A percentile compares a stretch with the other conserved stretches of the same genome.
phyloP scores from a whole-genome alignment of 2,797 vertebrate species.

The Microcaecilia unicolor region DNA sequence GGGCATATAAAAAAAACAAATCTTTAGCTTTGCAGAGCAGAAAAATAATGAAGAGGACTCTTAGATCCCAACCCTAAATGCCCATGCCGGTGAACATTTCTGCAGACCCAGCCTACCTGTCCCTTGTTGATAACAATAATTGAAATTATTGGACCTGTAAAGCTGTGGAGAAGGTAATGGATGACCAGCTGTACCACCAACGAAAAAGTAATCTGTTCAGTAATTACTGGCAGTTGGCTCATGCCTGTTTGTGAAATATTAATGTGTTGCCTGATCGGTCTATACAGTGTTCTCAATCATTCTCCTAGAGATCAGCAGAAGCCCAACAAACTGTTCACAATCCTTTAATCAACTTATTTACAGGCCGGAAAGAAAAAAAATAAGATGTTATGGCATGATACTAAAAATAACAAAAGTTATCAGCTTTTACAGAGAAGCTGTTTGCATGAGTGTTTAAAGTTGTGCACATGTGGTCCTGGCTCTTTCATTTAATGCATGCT shows the following conservation, averaged over 20 bases:
- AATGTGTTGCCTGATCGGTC: conserved; percentile 25
- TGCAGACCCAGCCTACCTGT: neutral
- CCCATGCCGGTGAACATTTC: neutral
- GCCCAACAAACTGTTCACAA: neutral
- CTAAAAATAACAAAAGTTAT: conserved; percentile 3
- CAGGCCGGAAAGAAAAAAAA: neutral
- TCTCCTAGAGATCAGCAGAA: conserved; percentile 10
- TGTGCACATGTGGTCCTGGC: neutral
- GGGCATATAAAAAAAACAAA: too few species aligned
- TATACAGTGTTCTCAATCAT: conserved; percentile 19
- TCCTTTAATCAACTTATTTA: neutral
- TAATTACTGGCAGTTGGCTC: conserved; percentile 24
- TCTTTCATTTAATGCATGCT: neutral
- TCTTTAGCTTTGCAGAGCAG: too few species aligned
- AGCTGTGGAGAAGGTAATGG: conserved; percentile 14
- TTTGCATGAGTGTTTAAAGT: neutral
- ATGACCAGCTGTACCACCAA: conserved; percentile 21
- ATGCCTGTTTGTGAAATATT: conserved; percentile 24
- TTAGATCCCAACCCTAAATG: conserved; percentile 2
- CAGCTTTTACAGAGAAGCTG: conserved; percentile 5
- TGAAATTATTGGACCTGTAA: conserved; percentile 22
- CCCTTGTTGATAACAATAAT: conserved; percentile 21
- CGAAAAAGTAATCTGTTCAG: conserved; percentile 16
- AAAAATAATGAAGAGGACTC: neutral
- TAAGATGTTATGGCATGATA: conserved; percentile 1